Conservation (phyloP, 2,797 vertebrate genomes). For the Sphenodon punctatus region DNA sequence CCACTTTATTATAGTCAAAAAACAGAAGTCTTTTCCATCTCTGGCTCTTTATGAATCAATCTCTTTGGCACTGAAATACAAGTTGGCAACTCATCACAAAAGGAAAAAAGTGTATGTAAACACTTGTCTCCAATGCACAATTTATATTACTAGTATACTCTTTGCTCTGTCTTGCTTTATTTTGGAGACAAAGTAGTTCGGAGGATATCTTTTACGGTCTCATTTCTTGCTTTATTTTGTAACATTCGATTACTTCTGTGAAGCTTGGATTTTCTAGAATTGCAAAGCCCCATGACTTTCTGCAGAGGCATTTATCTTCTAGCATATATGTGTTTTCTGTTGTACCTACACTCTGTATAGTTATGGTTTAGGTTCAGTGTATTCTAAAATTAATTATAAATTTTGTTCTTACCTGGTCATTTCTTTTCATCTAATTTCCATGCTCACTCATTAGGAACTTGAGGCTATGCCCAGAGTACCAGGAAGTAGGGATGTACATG, state of each 20-base stretch:
- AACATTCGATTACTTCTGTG: background rate
- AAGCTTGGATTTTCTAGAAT: background rate
- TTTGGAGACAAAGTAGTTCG: too few relatives aligned
- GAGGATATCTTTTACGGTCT: too few relatives aligned
- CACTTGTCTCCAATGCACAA: background rate
- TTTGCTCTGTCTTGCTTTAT: background rate
- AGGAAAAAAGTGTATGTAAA: background rate
- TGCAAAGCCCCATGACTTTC: background rate
- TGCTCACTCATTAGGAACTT: background rate
- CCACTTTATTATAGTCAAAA: background rate
- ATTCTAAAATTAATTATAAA: background rate
- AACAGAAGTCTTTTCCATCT: background rate
- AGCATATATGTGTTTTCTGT: background rate
- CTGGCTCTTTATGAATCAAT: background rate
- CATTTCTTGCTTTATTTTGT: background rate
- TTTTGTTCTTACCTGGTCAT: background rate
- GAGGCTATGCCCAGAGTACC: too few relatives aligned
- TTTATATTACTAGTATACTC: background rate
- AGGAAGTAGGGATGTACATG: too few relatives aligned
- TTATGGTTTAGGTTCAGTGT: background rate
- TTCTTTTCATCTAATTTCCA: slow-evolving; percentile 3
- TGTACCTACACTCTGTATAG: background rate
- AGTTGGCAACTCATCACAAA: background rate
- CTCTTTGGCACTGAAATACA: rapidly evolving
- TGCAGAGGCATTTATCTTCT: too few relatives aligned